Base-by-base conservation (phyloP, 2,113 vertebrate species). In the Pelecanoides urinatrix region DNA sequence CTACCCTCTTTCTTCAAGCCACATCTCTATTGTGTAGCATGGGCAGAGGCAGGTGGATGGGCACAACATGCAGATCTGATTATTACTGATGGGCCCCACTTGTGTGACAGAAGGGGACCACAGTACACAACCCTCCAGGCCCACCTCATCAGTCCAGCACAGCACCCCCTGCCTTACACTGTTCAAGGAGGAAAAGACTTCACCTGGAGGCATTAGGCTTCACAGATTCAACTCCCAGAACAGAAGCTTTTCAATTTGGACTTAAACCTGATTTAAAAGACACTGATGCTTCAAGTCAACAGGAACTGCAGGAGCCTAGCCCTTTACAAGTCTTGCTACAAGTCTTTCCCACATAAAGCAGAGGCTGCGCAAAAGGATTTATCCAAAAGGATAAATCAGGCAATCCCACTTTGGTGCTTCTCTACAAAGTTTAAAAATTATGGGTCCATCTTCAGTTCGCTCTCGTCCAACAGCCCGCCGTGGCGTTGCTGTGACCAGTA, bases 1-100 rank as follows among this genome's bases (percentile, higher is more conserved):
- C 23, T 40, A 40, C 17, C 38, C 52, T 72, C 71, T 52, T 74
- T 49, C 65, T 83, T 68, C 49, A 52, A 61, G 62, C 40, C 32
- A 23, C 32, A 40, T 36, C 58, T 38, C 6, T 6, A 30, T 0
- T 11, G 30, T 29, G 47, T 6, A 79, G 17, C 45, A 40, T 0
- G 1, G 86, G 53, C 63, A 91, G 56, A 45, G 29, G 25, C 73
- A 34, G 38, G 13, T 16, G 8, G 49, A 63, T 2, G 10, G 38
- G 23, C 59, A 44, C 30, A 73, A 20, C 5, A 9, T 9, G 18
- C 27, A 74, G 23, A 50, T 38, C 23, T 17, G 32, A 26, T 16
- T 42, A 19, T 23, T 20, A 44, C 22, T n/a, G 30, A 58, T 7
- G 10, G 50, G 55, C 16, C 22, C 4, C 16, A 10, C 14, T 45